Evolutionary conservation across 2,113 vertebrate genomes (phyloP), one percentile per base, ranked within the genome.

Genomic region (Elgaria multicarinata): DNA sequence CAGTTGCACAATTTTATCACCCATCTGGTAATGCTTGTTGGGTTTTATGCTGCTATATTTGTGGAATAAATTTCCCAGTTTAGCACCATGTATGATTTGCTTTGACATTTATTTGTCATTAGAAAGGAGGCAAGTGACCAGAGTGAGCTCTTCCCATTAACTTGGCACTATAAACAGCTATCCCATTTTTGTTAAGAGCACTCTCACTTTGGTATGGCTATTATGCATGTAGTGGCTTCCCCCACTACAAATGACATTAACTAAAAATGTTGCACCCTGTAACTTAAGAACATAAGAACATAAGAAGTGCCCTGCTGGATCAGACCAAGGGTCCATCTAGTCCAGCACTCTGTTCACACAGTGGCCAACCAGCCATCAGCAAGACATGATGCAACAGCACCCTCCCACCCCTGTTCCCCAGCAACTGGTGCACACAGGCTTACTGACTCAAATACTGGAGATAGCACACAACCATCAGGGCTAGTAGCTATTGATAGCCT

Each of bases 21-120:
- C 55, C 53, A 79, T 46, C 87, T 26, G 46, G 77, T 92, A 85
- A 89, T 83, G 87, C 6, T 66, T 94, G 16, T 72, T 31, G 16
- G 8, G 64, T 89, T 90, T 86, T 83, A n/a, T 81, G 78, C 50
- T 87, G 26, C 84, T 85, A 3, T 81, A 62, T 28, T 42, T 89
- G 28, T 90, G 77, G 44, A 91, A 55, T 79, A 93, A 82, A 76
- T 74, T 31, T 86, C 6, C 3, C 22, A 67, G 44, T 84, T 83
- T 89, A 91, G 39, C 16, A 91, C 26, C 67, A 67, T 33, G 2
- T 58, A 83, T 90, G 42, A 86, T 90, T 92, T 89, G 22, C 87
- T 88, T 88, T 88, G 58, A 71, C 67, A 69, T 89, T 87, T 82
- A 89, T 85, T 90, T 93, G 72, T 42, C 28, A 31, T 24, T 85